Evolutionary conservation across 2,797 vertebrate genomes (phyloP).

Genomic region (Pseudopleuronectes americanus): DNA sequence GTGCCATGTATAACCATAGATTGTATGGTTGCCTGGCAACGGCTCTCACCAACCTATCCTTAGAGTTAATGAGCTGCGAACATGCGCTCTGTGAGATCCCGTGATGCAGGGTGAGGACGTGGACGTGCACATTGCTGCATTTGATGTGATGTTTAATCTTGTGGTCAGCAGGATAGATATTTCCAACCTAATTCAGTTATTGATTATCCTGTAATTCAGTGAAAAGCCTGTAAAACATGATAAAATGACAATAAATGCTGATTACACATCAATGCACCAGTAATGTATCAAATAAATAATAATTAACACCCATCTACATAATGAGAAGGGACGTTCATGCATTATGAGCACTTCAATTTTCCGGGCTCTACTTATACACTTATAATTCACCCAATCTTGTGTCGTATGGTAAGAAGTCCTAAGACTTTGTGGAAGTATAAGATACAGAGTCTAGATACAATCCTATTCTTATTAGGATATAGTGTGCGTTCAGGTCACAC

Average conservation of each 20-base stretch:
- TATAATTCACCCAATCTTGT: neutral
- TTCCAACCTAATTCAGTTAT: neutral
- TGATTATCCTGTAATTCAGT: neutral
- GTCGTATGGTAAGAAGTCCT: neutral
- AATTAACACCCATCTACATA: neutral
- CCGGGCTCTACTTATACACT: neutral
- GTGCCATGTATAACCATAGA: neutral
- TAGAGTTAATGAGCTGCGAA: neutral
- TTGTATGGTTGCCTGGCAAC: slow-evolving; percentile 22
- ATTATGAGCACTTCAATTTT: neutral
- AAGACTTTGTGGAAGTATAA: neutral
- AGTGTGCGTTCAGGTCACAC: neutral
- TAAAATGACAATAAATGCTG: neutral
- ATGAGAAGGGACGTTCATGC: neutral
- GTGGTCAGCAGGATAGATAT: neutral
- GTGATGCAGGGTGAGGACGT: neutral
- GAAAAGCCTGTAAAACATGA: neutral
- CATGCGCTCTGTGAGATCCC: neutral
- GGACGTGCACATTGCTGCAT: neutral
- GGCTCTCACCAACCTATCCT: neutral
- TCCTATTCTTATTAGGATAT: neutral
- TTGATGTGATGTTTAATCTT: neutral
- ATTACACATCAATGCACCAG: neutral
- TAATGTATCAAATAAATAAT: neutral
- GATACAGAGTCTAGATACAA: neutral